Evolutionary conservation across 2,888 invertebrate species (phyloP).

Genomic region (Chymomyza caudatula): DNA sequence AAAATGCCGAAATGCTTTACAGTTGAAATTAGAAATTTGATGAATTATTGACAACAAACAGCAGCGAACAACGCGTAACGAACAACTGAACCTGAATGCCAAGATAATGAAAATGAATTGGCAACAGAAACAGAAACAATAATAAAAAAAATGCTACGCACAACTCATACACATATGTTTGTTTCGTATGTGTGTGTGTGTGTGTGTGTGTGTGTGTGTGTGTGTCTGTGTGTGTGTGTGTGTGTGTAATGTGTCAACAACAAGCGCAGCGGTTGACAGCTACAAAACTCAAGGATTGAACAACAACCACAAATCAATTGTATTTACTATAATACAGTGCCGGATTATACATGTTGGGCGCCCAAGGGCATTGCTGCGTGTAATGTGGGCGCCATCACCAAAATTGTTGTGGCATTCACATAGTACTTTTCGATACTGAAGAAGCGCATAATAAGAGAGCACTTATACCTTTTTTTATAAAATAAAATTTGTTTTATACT

Average conservation of each 20-base stretch:
- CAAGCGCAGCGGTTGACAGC: constrained; percentile 2
- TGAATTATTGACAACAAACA: constrained; percentile 51
- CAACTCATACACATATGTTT: background rate
- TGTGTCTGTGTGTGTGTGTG: background rate
- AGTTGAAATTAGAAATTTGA: constrained; percentile 55
- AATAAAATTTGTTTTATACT: too few relatives aligned
- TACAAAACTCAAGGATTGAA: constrained; percentile 43
- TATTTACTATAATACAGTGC: too few relatives aligned
- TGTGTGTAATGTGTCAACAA: background rate
- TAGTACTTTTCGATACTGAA: too few relatives aligned
- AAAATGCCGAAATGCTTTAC: background rate
- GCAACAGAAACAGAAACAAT: constrained; percentile 16
- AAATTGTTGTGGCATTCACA: too few relatives aligned
- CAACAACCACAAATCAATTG: constrained; percentile 50
- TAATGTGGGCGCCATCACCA: too few relatives aligned
- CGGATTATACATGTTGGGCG: too few relatives aligned
- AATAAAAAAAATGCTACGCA: background rate
- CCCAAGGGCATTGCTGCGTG: too few relatives aligned
- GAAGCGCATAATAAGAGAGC: too few relatives aligned
- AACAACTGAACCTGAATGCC: background rate
- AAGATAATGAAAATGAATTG: constrained; percentile 50
- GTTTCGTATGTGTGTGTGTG: background rate
- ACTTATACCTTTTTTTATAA: too few relatives aligned
- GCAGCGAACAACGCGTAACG: background rate
- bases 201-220: background rate